Evolutionary conservation across 2,113 vertebrate genomes (phyloP), one percentile per base, ranked within the genome.

Genomic region (Campylomormyrus tamandua): DNA sequence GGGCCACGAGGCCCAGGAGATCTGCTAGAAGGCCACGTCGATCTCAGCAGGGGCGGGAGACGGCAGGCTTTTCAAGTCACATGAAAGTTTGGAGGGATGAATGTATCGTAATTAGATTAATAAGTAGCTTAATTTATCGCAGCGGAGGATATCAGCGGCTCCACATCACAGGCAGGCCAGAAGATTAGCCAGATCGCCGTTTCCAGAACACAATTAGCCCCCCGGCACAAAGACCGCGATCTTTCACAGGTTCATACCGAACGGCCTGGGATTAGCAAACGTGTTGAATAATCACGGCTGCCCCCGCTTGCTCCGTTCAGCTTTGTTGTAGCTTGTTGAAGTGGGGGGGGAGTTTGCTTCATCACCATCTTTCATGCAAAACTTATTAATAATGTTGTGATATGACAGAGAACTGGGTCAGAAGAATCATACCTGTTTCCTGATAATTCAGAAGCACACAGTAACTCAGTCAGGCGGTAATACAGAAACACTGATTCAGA

Each of bases 81-180:
- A 98, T 98, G 97, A 98, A 98, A 98, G 97, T 98, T 98, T 97
- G 97, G 96, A 95, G 91, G 97, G 97, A 97, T 98, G 97, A 97
- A 97, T 98, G 96, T 98, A 97, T 96, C 96, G 97, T 98, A 98
- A 98, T 99, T 98, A 98, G 98, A 98, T 99, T 98, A 98, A 99
- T 98, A 99, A 99, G 97, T 97, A 98, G 97, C 97, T 99, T 98
- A 98, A 98, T 98, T 98, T 98, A 97, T 98, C 96, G 96, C 97
- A 98, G 97, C 97, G 96, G 97, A 98, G 97, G 97, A 98, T 98
- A 98, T 98, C 97, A 98, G 97, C 97, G 96, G 96, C 97, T 97
- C 96, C 96, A 98, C 96, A 97, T 98, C 97, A 98, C 95, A 98
- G 95, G 95, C 96, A 96, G 95, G 95, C 93, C 95, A 97, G 95